Base-by-base conservation (phyloP, 2,113 vertebrate species). In the Aspidoscelis tigris region DNA sequence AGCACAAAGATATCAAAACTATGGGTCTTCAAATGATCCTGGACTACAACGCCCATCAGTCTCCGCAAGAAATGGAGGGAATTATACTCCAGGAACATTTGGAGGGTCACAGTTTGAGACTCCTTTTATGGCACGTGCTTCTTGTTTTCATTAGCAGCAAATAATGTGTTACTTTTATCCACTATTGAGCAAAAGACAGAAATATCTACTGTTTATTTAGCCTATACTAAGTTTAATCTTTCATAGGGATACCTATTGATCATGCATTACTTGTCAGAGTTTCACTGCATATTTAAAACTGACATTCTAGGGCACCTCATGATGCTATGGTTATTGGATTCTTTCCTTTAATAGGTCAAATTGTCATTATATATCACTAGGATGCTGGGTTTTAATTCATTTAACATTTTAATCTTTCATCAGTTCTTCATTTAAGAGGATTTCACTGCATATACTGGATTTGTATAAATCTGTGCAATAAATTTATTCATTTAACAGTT, bases 401-500 rank as follows among this genome's bases (percentile, higher is more conserved):
- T 95, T 95, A 95, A 91, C 92, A 85, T 92, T 95, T 95, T 96
- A 96, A 96, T 96, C 95, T 96, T 95, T 89, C 89, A 95, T 96
- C 94, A 93, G 84, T 92, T 95, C 95, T 96, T 96, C 90, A 91
- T 95, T 93, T 95, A 94, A 95, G 93, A 93, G 94, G 94, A 96
- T 95, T 96, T 94, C 89, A 90, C 65, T 89, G 89, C 91, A 93
- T 91, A 93, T 91, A 94, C 58, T 78, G 94, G 95, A 95, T 96
- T 96, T 96, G 94, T 94, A 95, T 95, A 95, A 96, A 96, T 96
- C 95, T 93, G 81, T 91, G 93, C 93, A 94, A 90, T 95, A 95
- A 95, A 96, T 96, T 95, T 94, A 93, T 95, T 95, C 94, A 90
- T 92, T 93, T 94, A 96, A 92, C 95, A 96, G 92, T 96, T 96